Evolutionary conservation across 2,113 vertebrate species (phyloP).

Genomic region (Epinephelus moara): DNA sequence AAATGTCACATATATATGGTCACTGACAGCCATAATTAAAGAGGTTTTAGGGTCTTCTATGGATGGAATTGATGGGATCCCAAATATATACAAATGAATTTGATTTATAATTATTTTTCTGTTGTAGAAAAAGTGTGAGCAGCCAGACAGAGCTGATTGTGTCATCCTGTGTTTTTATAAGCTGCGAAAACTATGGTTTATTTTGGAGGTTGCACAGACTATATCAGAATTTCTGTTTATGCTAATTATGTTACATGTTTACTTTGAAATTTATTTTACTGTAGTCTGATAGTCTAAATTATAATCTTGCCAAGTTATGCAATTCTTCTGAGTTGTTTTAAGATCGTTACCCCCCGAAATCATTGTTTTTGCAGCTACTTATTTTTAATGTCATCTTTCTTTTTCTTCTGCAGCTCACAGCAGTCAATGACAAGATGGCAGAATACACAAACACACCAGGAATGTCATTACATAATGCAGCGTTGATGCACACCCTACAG

Average conservation of each 20-base stretch:
- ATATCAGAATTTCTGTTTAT: background rate
- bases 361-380: background rate
- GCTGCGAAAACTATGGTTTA: background rate
- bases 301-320: background rate
- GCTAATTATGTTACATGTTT: background rate
- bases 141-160: conserved; percentile 1
- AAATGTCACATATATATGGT: background rate
- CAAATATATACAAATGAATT: background rate
- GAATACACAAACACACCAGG: conserved; percentile 91
- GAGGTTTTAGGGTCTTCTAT: background rate
- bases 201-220: background rate
- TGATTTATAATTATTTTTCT: background rate
- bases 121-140: background rate
- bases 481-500: conserved; percentile 94
- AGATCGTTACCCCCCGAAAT: background rate
- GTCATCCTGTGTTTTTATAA: background rate
- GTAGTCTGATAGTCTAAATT: background rate
- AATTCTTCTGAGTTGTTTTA: background rate
- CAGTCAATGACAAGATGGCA: conserved; percentile 95
- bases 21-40: background rate
- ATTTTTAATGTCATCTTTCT: background rate
- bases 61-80: background rate
- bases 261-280: background rate
- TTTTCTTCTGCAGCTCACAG: conserved; percentile 86
- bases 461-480: conserved; percentile 89